Evolutionary conservation across 2,888 invertebrate genomes (phyloP).

Genomic region (Pristionchus exspectatus): DNA sequence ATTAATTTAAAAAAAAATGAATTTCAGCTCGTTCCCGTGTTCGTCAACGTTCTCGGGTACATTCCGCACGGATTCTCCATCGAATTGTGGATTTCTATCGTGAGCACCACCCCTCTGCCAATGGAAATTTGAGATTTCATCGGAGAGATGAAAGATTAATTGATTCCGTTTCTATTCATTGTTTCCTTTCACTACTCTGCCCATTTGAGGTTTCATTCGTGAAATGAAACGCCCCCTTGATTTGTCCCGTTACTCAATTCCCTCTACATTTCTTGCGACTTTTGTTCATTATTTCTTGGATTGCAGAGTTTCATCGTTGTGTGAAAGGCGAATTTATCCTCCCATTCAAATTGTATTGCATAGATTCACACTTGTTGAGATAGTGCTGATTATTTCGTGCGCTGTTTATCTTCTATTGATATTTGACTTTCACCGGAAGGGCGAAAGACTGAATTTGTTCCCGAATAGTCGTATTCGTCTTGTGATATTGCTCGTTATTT

Average conservation of each 20-base stretch:
- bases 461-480: too few relatives aligned
- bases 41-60: constrained; percentile 68
- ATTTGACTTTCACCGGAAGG: background rate
- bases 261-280: too few relatives aligned
- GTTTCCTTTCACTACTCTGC: background rate
- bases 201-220: background rate
- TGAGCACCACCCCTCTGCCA: constrained; percentile 61
- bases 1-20: background rate
- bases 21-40: constrained; percentile 72
- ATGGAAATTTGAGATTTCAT: constrained; percentile 4
- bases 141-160: background rate
- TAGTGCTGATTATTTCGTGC: too few relatives aligned
- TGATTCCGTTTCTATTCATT: too few relatives aligned
- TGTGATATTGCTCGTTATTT: too few relatives aligned
- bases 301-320: too few relatives aligned
- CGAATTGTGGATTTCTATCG: constrained; percentile 72
- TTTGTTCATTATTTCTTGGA: too few relatives aligned
- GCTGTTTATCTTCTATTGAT: background rate
- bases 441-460: background rate
- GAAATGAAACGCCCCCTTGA: background rate
- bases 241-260: background rate
- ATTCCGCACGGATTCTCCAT: constrained; percentile 71
- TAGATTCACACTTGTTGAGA: too few relatives aligned
- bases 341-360: too few relatives aligned
- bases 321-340: too few relatives aligned